Conservation (phyloP, 2,888 invertebrate species). For the Mimumesa dahlbomi region DNA sequence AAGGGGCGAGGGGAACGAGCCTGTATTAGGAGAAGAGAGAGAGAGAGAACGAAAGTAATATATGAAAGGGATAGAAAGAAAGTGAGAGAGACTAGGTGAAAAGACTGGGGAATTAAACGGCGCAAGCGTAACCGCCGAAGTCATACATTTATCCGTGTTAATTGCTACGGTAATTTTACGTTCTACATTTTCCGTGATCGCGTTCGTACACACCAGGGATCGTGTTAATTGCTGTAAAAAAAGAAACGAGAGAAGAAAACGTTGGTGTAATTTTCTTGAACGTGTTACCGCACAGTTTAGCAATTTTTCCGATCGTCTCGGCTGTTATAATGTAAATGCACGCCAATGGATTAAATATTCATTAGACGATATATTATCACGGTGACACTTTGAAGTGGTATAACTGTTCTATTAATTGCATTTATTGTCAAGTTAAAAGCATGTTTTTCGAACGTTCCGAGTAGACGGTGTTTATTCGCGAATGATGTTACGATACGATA, state of each 20-base stretch:
- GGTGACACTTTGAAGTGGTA: no score
- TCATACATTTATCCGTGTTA: constrained; percentile 49
- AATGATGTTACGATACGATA: constrained; percentile 29
- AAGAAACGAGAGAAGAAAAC: no score
- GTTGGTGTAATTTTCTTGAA: no score
- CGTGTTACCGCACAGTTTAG: no score
- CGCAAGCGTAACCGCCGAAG: constrained; percentile 49
- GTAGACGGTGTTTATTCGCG: constrained; percentile 8
- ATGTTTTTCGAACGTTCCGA: neutral
- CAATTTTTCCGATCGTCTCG: no score
- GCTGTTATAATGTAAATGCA: no score
- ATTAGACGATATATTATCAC: neutral
- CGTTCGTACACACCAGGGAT: no score
- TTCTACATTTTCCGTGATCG: neutral
- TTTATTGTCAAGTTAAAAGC: constrained; percentile 26
- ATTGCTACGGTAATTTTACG: constrained; percentile 51
- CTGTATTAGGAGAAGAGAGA: constrained; percentile 7
- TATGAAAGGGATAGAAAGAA: constrained; percentile 7
- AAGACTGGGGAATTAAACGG: constrained; percentile 46
- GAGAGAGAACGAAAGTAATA: no score
- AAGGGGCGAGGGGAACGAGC: constrained; percentile 27
- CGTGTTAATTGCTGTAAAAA: no score
- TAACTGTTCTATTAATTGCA: neutral
- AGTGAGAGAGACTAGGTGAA: constrained; percentile 22
- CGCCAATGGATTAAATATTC: no score